phyloP scores from a whole-genome alignment of 2,888 invertebrate species.

The Holacanthella duospinosa region DNA sequence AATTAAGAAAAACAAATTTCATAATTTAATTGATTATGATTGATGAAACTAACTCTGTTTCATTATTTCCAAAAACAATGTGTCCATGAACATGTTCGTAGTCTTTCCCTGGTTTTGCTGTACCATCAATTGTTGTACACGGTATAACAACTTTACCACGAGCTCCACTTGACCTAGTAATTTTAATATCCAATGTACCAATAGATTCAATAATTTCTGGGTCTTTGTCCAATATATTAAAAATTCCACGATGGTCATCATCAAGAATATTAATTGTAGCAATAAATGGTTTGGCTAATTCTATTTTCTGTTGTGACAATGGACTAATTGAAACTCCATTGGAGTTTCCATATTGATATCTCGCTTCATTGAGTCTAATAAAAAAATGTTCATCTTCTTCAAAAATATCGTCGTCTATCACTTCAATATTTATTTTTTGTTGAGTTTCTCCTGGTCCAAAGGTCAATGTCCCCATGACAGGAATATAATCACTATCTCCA shows the following conservation, averaged over 20 bases:
- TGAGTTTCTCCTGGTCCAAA: constrained; percentile 83
- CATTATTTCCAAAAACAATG: constrained; percentile 91
- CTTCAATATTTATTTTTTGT: constrained; percentile 76
- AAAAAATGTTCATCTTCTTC: constrained; percentile 99
- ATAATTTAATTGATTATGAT: no score
- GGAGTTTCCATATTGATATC: constrained; percentile 38
- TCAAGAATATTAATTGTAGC: constrained; percentile 98
- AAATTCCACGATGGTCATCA: constrained; percentile 97
- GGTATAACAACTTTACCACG: constrained; percentile 82
- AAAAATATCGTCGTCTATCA: constrained; percentile 94
- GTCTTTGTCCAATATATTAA: constrained; percentile 76
- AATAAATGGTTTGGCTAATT: constrained; percentile 72
- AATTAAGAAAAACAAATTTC: not conserved
- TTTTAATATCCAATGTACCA: constrained; percentile 70
- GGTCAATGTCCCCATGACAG: constrained; percentile 69
- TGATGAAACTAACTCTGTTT: constrained; percentile 98
- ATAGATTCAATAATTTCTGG: constrained; percentile 79
- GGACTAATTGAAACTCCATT: constrained; percentile 32
- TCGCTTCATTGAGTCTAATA: constrained; percentile 56
- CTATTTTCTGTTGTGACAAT: constrained; percentile 55
- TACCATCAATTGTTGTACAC: constrained; percentile 84
- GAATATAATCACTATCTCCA: constrained; percentile 90
- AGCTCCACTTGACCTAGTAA: constrained; percentile 85
- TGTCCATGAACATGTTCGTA: constrained; percentile 69
- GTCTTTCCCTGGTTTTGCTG: constrained; percentile 81